These are phyloP conservation scores for Hormiphora californensis DNA, from an alignment of 37 sponge, comb jelly and placozoan genomes.

Conservation along the genomic window DNA sequence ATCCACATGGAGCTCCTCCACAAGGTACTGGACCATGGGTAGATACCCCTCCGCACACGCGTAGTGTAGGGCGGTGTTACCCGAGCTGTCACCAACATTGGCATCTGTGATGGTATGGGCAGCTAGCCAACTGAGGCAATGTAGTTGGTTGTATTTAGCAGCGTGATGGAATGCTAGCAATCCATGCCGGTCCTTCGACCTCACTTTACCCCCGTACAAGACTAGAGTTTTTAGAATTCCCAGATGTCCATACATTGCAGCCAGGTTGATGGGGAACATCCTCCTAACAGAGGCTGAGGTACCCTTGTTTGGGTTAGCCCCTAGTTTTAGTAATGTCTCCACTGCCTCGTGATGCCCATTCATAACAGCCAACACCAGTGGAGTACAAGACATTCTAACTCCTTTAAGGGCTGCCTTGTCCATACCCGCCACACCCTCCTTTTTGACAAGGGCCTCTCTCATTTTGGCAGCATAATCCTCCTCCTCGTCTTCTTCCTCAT, in stretches of 20 bases:
- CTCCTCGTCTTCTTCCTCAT: neutral
- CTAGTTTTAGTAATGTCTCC: neutral
- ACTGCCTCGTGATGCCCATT: constrained; percentile 30
- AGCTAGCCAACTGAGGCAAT: constrained; percentile 47
- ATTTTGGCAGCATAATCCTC: neutral
- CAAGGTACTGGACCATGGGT: constrained; percentile 12
- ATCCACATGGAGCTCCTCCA: constrained; percentile 39
- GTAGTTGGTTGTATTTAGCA: constrained; percentile 44
- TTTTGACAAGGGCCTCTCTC: neutral
- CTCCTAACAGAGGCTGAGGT: neutral
- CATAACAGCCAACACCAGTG: constrained; percentile 13
- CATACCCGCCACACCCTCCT: neutral
- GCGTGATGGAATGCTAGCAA: constrained; percentile 32
- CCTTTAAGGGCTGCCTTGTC: constrained; percentile 8
- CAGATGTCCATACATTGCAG: constrained; percentile 1
- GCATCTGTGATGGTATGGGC: constrained; percentile 11
- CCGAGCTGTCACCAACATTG: constrained; percentile 16
- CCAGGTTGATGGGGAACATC: constrained; percentile 32
- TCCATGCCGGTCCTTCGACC: constrained; percentile 38
- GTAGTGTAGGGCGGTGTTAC: constrained; percentile 47
- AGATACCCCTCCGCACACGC: constrained; percentile 21
- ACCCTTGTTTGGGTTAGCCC: constrained; percentile 35
- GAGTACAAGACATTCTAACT: neutral
- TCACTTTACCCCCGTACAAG: neutral
- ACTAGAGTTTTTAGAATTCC: constrained; percentile 6